Conservation (phyloP, 2,113 vertebrate genomes). For the Gadus macrocephalus region DNA sequence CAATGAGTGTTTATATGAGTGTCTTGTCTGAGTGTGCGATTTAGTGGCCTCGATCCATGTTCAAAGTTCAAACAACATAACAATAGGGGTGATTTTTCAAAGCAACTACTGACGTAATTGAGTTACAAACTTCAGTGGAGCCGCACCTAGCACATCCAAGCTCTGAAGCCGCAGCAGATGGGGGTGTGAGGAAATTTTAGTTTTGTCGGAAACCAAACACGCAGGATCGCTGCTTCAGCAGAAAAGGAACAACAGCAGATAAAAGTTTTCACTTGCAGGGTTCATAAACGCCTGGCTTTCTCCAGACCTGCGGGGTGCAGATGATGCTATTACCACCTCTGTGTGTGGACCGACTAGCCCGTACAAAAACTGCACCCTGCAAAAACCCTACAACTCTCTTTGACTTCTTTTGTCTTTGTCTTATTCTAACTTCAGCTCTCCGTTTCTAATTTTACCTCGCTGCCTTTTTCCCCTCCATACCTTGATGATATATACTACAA, state of each 20-base stretch:
- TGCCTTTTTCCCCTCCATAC: too few relatives aligned
- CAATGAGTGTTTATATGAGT: background rate
- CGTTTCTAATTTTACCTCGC: too few relatives aligned
- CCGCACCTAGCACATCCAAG: slow-evolving; percentile 23
- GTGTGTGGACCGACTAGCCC: too few relatives aligned
- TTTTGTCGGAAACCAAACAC: slow-evolving; percentile 52
- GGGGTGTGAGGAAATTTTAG: slow-evolving; percentile 16
- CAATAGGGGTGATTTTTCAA: background rate
- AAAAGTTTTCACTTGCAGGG: background rate
- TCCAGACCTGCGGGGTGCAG: too few relatives aligned
- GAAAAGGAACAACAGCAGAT: slow-evolving; percentile 17
- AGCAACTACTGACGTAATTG: background rate
- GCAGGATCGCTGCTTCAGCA: slow-evolving; percentile 54
- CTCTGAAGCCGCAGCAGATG: slow-evolving; percentile 37
- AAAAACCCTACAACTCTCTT: too few relatives aligned
- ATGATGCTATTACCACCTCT: too few relatives aligned
- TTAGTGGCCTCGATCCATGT: too few relatives aligned
- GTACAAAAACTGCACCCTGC: too few relatives aligned
- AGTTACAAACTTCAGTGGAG: slow-evolving; percentile 24
- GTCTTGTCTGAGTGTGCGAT: background rate
- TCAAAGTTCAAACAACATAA: background rate
- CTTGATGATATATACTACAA: too few relatives aligned
- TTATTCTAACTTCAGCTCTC: too few relatives aligned
- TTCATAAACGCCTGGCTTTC: too few relatives aligned
- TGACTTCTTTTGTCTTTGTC: too few relatives aligned